phyloP scores from a whole-genome alignment of 2,113 vertebrate species.

The Phylloscopus whistleri region DNA sequence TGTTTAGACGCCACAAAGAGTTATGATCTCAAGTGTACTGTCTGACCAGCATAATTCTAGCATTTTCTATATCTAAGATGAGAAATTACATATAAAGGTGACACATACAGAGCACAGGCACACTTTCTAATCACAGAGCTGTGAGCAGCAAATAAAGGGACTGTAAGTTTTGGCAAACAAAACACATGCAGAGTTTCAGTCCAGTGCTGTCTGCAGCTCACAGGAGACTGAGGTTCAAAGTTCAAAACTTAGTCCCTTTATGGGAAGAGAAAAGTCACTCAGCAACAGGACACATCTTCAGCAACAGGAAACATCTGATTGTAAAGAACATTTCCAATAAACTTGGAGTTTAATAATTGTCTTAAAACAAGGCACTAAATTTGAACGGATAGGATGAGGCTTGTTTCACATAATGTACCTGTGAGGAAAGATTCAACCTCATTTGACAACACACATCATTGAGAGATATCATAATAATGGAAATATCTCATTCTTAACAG shows the following conservation, averaged over 20 bases:
- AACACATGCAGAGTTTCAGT: not conserved
- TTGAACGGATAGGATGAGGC: not conserved
- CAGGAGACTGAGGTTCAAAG: not conserved
- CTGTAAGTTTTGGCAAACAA: not conserved
- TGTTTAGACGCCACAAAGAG: not conserved
- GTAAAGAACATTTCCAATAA: slow-evolving; percentile 62
- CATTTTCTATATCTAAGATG: not conserved
- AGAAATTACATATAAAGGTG: not conserved
- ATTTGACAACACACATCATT: not conserved
- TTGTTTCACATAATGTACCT: accelerated
- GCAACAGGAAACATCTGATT: slow-evolving; percentile 71
- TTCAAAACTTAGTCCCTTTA: slow-evolving; percentile 27
- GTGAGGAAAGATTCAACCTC: not conserved
- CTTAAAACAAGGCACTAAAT: not conserved
- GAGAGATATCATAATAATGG: not conserved
- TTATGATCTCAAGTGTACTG: not conserved
- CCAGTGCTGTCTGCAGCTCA: not conserved
- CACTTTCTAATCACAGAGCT: not conserved
- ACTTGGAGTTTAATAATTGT: slow-evolving; percentile 8
- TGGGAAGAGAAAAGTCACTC: slow-evolving; percentile 2
- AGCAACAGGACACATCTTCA: slow-evolving; percentile 67
- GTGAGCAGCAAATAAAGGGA: not conserved
- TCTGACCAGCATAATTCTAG: not conserved
- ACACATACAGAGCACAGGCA: not conserved
- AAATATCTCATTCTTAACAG: not conserved